Base-by-base conservation (phyloP, 2,113 vertebrate species). In the Phaethon lepturus region DNA sequence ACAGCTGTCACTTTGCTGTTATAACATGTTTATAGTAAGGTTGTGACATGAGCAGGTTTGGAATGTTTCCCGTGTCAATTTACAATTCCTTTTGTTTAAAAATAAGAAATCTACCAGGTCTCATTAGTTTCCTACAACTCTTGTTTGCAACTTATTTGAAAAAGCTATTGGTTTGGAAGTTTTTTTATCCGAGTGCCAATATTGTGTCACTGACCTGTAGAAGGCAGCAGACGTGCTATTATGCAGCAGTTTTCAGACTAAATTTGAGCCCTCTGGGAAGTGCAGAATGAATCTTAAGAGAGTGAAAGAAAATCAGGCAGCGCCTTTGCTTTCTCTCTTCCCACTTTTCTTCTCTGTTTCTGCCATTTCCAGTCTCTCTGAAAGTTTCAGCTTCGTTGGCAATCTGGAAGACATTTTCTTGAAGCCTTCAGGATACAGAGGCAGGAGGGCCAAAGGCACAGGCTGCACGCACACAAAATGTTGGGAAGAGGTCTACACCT, bases 351-450 rank as follows among this genome's bases (percentile, higher is more conserved):
- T 52, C 28, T 45, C 35, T 56, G 9, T 42, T 77, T 77, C 7
- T 6, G 5, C 6, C 3, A 15, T 68, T 79, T 83, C 10, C 24
- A 68, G 2, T n/a, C 9, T 60, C 24, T 77, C 24, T 52, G 45
- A 62, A 74, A 35, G 9, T 44, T 86, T 67, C 1, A 1, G 11
- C 23, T 31, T 45, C 13, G 55, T 45, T 60, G 15, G 4, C 19
- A 35, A 22, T 26, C 10, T 0, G 2, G n/a, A 68, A 79, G 16
- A 50, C 17, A 17, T 58, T 53, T 52, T 40, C 40, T 44, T 62
- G 18, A 29, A 66, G 13, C 6, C 13, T 1, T 0, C 1, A 0
- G 6, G 7, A 19, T 4, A 47, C 22, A 66, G 53, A 52, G 45
- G 5, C 17, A 69, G 52, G 8, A 8, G 6, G 14, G 62, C 13